Base-by-base conservation (phyloP, 1,140 invertebrate species). In the Olivierus martensii region DNA sequence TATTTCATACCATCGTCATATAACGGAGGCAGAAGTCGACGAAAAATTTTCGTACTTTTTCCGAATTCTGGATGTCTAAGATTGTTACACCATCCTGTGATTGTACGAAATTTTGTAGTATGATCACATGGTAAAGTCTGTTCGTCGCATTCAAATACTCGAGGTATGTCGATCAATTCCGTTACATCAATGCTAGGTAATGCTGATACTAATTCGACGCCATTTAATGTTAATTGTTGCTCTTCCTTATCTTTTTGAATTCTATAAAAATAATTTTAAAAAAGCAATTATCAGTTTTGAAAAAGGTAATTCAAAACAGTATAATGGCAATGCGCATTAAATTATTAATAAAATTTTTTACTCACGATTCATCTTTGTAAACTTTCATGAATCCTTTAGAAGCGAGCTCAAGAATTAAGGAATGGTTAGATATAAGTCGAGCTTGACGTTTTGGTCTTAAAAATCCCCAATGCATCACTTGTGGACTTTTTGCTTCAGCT, bases 41-140 rank as follows among this genome's bases (percentile, higher is more conserved):
- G 81, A 65, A 94, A 90, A 0, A 86, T 86, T 0, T 84, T 87
- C 46, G 71, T 36, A 41, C 52, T 83, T 66, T 87, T 86, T 3
- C 87, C 91, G 56, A 84, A 79, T 52, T 77, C 79, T 0, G 90
- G 89, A 62, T 88, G 84, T n/a, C 81, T 74, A 9, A 94, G 66
- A 66, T 95, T 95, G 64, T 95, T 96, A 62, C 91, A 96, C 60
- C 88, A 81, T 4, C 90, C 91, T 1, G 83, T 85, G 39, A 81
- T 74, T 4, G 55, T 47, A 58, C 90, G 77, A 69, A 85, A 95
- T 0, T 83, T 84, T 1, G 75, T 77, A 0, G 77, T 81, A 1
- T 84, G 76, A 63, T 95, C 84, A 61, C 91, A 96, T 5, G 77
- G 77, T 3, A 68, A 66, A 46, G 70, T 65, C 48, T 43, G 17